A percentile compares a stretch with the other conserved stretches of the same genome.
Conservation (phyloP, 1,140 invertebrate genomes). For the Tribolium madens region DNA sequence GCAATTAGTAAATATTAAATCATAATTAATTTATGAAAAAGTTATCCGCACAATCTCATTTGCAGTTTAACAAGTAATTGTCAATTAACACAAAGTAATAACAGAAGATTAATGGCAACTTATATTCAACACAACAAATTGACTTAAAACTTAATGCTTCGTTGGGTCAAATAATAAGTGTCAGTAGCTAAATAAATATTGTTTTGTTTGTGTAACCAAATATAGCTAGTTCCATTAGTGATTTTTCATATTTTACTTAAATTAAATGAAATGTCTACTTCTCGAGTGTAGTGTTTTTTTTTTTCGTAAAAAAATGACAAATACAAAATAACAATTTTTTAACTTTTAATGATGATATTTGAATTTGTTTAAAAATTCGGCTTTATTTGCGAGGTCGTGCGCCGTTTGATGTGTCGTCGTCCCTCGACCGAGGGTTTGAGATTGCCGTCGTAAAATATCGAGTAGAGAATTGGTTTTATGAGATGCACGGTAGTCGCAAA, state of each 20-base stretch:
- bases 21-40: neutral
- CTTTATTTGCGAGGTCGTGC: neutral
- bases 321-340: too few species aligned
- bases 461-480: conserved; percentile 43
- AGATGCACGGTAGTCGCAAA: conserved; percentile 38
- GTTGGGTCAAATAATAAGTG: neutral
- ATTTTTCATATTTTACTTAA: too few species aligned
- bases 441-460: conserved; percentile 40
- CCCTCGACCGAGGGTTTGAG: conserved; percentile 3
- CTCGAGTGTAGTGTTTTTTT: too few species aligned
- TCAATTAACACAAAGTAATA: neutral
- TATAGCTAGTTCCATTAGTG: too few species aligned
- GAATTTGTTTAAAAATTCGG: neutral
- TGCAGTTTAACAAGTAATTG: neutral
- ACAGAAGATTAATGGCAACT: neutral
- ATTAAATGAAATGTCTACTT: too few species aligned
- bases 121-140: neutral
- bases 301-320: too few species aligned
- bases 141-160: neutral
- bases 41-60: neutral
- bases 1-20: neutral
- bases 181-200: neutral
- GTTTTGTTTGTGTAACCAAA: too few species aligned
- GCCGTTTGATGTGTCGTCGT: neutral
- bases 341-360: too few species aligned